Evolutionary conservation across 1,140 invertebrate genomes (phyloP).

Genomic region (Drosophila biarmipes): DNA sequence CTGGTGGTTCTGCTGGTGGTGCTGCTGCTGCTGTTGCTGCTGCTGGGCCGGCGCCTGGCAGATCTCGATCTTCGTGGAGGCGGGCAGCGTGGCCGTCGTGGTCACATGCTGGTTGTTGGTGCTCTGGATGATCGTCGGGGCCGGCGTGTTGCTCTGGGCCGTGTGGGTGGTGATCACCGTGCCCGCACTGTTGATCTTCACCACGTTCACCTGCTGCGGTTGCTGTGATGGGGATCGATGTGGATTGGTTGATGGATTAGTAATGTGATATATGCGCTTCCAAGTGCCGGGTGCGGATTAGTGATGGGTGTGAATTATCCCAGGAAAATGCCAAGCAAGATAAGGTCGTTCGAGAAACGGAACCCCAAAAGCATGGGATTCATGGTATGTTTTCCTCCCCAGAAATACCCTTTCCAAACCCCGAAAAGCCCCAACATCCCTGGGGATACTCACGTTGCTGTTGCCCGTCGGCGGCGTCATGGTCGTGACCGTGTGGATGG

Average conservation of each 20-base stretch:
- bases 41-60: slow-evolving; percentile 71
- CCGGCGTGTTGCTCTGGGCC: slow-evolving; percentile 72
- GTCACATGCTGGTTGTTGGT: slow-evolving; percentile 84
- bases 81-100: slow-evolving; percentile 77
- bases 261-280: slow-evolving; percentile 8
- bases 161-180: slow-evolving; percentile 81
- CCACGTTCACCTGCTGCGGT: slow-evolving; percentile 85
- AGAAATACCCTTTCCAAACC: neutral
- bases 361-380: too few species aligned
- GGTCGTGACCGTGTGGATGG: slow-evolving; percentile 83
- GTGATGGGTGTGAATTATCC: neutral
- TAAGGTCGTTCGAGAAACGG: neutral
- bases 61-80: slow-evolving; percentile 82
- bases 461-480: slow-evolving; percentile 68
- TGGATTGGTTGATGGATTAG: slow-evolving; percentile 23
- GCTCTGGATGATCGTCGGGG: slow-evolving; percentile 80
- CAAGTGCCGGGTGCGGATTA: slow-evolving; percentile 12
- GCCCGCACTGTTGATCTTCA: slow-evolving; percentile 82
- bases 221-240: slow-evolving; percentile 32
- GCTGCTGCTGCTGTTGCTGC: slow-evolving; percentile 83
- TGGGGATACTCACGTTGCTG: slow-evolving; percentile 69
- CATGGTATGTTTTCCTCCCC: too few species aligned
- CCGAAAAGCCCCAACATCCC: neutral
- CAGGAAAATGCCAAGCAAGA: neutral
- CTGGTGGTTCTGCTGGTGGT: slow-evolving; percentile 45